Percentiles rank a stretch among this genome's conserved stretches.
Conservation (phyloP, 2,888 invertebrate species). For the Clivina fossor region DNA sequence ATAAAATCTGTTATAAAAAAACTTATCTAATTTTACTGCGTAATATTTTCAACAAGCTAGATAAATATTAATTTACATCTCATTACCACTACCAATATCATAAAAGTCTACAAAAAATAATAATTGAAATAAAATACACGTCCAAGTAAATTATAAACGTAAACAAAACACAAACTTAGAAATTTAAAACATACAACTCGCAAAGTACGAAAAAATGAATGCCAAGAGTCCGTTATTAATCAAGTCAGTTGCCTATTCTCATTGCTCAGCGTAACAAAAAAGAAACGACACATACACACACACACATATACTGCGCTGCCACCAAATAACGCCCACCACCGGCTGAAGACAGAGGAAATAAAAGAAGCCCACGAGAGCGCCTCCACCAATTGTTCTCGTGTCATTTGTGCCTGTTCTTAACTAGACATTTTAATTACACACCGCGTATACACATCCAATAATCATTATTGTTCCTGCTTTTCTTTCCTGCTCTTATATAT, state of each 20-base stretch:
- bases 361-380: slow-evolving; percentile 14
- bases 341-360: slow-evolving; percentile 9
- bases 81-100: slow-evolving; percentile 8
- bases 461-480: slow-evolving; percentile 13
- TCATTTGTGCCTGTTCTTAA: slow-evolving; percentile 5
- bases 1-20: too few relatives aligned
- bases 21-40: too few relatives aligned
- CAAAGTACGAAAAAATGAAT: too few relatives aligned
- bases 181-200: too few relatives aligned
- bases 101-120: slow-evolving; percentile 18
- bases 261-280: too few relatives aligned
- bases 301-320: too few relatives aligned
- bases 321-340: too few relatives aligned
- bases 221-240: slow-evolving; percentile 17
- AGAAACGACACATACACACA: too few relatives aligned
- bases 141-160: slow-evolving; percentile 14
- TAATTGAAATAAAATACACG: slow-evolving; percentile 19
- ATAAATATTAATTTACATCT: slow-evolving; percentile 20
- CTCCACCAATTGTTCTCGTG: slow-evolving; percentile 20
- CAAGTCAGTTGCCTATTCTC: slow-evolving; percentile 5
- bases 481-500: too few relatives aligned
- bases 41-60: too few relatives aligned
- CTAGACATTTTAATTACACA: slow-evolving; percentile 18
- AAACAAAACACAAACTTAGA: too few relatives aligned
- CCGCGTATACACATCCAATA: background rate